Conservation (phyloP, 2,113 vertebrate genomes). For the Pungitius pungitius region DNA sequence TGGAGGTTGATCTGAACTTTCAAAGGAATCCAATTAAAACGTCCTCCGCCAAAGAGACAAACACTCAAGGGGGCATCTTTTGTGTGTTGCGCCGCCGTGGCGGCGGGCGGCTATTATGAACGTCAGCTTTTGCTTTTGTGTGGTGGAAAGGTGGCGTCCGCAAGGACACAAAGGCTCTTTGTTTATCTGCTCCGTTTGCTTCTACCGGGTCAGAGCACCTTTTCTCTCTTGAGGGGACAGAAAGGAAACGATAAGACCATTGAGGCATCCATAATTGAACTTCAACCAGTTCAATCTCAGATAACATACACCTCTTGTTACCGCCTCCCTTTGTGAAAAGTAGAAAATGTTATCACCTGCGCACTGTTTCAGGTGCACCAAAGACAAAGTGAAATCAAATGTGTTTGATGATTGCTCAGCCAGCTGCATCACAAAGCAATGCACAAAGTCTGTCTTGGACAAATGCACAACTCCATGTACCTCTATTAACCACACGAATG, state of each 20-base stretch:
- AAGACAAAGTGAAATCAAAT: background rate
- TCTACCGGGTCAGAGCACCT: slow-evolving; percentile 34
- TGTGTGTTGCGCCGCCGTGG: slow-evolving; percentile 37
- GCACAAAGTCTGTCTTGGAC: background rate
- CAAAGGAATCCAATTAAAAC: slow-evolving; percentile 76
- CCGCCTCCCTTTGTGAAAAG: background rate
- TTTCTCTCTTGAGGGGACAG: slow-evolving; percentile 6
- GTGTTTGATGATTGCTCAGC: background rate
- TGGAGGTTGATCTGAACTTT: slow-evolving; percentile 67
- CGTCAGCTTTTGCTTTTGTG: slow-evolving; percentile 48
- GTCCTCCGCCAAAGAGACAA: slow-evolving; percentile 57
- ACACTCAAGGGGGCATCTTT: slow-evolving; percentile 43
- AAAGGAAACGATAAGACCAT: slow-evolving; percentile 4
- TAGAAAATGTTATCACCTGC: background rate
- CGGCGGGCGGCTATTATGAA: slow-evolving; percentile 18
- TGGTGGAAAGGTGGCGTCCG: slow-evolving; percentile 12
- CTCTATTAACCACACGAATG: no score
- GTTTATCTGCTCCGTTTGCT: slow-evolving; percentile 55
- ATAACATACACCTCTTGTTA: slow-evolving; percentile 1
- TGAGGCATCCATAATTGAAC: background rate
- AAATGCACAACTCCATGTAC: background rate
- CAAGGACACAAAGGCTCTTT: slow-evolving; percentile 31
- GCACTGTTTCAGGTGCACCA: background rate
- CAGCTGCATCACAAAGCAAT: background rate
- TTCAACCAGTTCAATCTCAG: background rate